These are phyloP conservation scores for Antrozous pallidus DNA, from an alignment of 2,797 vertebrate species.

Conservation along the genomic window DNA sequence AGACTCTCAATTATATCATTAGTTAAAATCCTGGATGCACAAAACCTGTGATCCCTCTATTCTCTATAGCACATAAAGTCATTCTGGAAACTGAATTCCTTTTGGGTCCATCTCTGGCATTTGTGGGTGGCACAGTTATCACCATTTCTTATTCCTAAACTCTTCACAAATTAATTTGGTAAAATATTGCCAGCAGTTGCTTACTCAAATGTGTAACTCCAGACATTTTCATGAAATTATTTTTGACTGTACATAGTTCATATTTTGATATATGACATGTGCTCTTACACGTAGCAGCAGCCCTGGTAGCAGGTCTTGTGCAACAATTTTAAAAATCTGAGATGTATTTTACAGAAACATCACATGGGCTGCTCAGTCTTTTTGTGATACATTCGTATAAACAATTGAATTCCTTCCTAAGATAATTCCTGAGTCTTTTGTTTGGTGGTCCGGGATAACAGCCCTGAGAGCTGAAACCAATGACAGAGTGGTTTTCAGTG, in stretches of 20 bases:
- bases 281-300: not conserved
- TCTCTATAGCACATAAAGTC: not conserved
- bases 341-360: not conserved
- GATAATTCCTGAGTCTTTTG: rapidly evolving
- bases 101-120: not conserved
- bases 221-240: not conserved
- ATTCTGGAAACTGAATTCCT: not conserved
- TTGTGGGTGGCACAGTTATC: not conserved
- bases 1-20: not conserved
- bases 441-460: not conserved
- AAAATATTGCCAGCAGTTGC: not conserved
- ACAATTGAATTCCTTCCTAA: not conserved
- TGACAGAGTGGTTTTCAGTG: rapidly evolving
- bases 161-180: not conserved
- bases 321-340: not conserved
- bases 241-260: not conserved
- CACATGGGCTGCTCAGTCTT: not conserved
- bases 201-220: not conserved
- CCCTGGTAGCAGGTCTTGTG: not conserved
- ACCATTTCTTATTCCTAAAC: not conserved
- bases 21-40: too few relatives aligned
- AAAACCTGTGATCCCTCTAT: not conserved
- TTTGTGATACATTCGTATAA: rapidly evolving
- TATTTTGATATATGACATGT: not conserved
- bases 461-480: not conserved